Base-by-base conservation (phyloP, 2,797 vertebrate species). In the Rhinophrynus dorsalis region DNA sequence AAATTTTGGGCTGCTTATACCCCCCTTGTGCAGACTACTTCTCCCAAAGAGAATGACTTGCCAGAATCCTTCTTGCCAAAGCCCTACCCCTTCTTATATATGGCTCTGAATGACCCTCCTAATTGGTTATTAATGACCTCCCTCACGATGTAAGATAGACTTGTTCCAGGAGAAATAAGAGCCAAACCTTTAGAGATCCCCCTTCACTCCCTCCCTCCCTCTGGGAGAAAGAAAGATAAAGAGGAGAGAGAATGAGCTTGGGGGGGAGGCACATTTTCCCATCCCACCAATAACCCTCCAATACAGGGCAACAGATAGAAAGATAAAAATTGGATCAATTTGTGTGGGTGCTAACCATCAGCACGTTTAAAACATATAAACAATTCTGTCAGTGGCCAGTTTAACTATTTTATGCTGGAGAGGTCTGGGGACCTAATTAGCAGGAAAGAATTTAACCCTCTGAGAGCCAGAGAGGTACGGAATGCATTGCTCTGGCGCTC, bases 121-220 rank as follows among this genome's bases (percentile, higher is more conserved):
- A 96, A 97, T 96, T 93, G 96, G 93, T 94, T 95, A 96, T 95
- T 96, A 95, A 96, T 95, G 94, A 92, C 93, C 92, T 90, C 88
- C 91, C 92, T 93, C 91, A 88, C 86, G 84, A 87, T 81, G 85
- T 73, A 77, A 67, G 76, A 81, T 83, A 90, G 90, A 90, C 84
- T 89, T 80, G 86, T 83, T 78, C 82, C 79, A 82, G 29, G 35
- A 37, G 13, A 67, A 58, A 69, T 54, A 51, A 52, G 23, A 58
- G 20, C 77, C 80, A 54, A 76, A 69, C 76, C 78, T 76, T 77
- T 66, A 81, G 58, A 63, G 67, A 70, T 67, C 73, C 76, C 72
- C n/a, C n/a, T n/a, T n/a, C n/a, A n/a, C n/a, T n/a, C n/a, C n/a
- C n/a, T n/a, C n/a, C n/a, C 78, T 70, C 78, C 79, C 69, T 74